Evolutionary conservation across 1,140 invertebrate species (phyloP).

Genomic region (Habropoda laboriosa): DNA sequence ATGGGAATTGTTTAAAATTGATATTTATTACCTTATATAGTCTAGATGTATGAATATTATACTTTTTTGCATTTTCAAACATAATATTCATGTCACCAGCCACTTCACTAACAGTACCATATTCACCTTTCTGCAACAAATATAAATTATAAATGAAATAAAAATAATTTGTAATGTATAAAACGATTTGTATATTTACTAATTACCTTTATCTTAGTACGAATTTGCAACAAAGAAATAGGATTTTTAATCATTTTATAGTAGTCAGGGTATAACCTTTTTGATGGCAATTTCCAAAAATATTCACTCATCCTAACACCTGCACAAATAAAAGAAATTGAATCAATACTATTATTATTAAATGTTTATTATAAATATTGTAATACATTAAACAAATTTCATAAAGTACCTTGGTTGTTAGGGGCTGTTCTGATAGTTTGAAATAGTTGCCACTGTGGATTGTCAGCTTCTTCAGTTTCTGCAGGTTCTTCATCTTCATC

Average conservation of each 20-base stretch:
- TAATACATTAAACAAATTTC: background rate
- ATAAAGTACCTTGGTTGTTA: conserved; percentile 84
- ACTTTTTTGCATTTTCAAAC: conserved; percentile 98
- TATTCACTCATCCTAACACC: conserved; percentile 91
- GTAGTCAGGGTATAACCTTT: conserved; percentile 96
- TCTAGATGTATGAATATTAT: conserved; percentile 93
- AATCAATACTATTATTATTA: background rate
- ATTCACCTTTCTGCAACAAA: conserved; percentile 88
- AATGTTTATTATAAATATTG: background rate
- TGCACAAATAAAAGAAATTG: conserved; percentile 52
- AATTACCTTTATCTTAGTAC: conserved; percentile 91
- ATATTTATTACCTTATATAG: conserved; percentile 88
- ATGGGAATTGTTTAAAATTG: conserved; percentile 34
- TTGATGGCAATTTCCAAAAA: conserved; percentile 96
- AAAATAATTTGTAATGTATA: conserved; percentile 31
- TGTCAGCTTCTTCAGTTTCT: conserved; percentile 85
- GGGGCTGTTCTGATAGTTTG: conserved; percentile 88
- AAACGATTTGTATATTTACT: conserved; percentile 13
- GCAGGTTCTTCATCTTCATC: conserved; percentile 86
- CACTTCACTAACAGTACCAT: conserved; percentile 93
- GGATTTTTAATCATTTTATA: conserved; percentile 98
- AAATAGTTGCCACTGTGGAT: conserved; percentile 91
- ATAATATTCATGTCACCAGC: conserved; percentile 98
- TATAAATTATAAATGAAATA: conserved; percentile 33
- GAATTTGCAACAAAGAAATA: conserved; percentile 96